A percentile compares a stretch with the other conserved stretches of the same genome.
phyloP scores from a whole-genome alignment of 2,113 vertebrate genomes.

The Etheostoma spectabile region DNA sequence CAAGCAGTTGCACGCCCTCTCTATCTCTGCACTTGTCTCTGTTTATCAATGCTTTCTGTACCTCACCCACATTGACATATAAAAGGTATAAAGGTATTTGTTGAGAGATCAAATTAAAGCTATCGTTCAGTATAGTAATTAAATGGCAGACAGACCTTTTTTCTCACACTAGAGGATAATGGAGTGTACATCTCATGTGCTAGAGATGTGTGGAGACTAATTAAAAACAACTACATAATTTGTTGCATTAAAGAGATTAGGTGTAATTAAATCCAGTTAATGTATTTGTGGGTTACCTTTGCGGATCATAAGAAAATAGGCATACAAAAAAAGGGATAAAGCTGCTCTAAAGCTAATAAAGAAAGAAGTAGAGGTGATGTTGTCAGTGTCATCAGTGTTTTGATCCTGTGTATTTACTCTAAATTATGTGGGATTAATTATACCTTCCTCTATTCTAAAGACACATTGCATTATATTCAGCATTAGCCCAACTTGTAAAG shows the following conservation, averaged over 20 bases:
- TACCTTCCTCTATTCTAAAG: conserved; percentile 14
- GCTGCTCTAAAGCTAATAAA: neutral
- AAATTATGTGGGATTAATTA: conserved; percentile 30
- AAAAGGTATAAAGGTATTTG: conserved; percentile 70
- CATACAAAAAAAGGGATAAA: conserved; percentile 6
- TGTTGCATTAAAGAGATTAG: conserved; percentile 92
- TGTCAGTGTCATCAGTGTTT: conserved; percentile 32
- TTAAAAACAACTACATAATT: conserved; percentile 90
- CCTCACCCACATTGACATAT: conserved; percentile 22
- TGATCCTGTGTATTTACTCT: conserved; percentile 55
- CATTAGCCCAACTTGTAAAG: neutral
- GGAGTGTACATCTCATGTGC: conserved; percentile 89
- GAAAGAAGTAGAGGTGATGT: conserved; percentile 83
- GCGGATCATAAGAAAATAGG: conserved; percentile 60
- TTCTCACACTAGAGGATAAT: conserved; percentile 90
- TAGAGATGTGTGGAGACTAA: conserved; percentile 87
- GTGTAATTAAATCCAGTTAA: conserved; percentile 93
- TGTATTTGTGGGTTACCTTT: conserved; percentile 85
- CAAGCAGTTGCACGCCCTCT: conserved; percentile 28
- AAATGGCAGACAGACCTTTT: conserved; percentile 86
- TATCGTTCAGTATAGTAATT: conserved; percentile 81
- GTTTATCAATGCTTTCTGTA: conserved; percentile 20
- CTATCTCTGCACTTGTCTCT: conserved; percentile 3
- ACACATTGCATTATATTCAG: conserved; percentile 17
- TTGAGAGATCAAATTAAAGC: conserved; percentile 69